Evolutionary conservation across 2,888 invertebrate genomes (phyloP), one percentile per base, ranked within the genome.

Genomic region (Digitonthophagus gazella): DNA sequence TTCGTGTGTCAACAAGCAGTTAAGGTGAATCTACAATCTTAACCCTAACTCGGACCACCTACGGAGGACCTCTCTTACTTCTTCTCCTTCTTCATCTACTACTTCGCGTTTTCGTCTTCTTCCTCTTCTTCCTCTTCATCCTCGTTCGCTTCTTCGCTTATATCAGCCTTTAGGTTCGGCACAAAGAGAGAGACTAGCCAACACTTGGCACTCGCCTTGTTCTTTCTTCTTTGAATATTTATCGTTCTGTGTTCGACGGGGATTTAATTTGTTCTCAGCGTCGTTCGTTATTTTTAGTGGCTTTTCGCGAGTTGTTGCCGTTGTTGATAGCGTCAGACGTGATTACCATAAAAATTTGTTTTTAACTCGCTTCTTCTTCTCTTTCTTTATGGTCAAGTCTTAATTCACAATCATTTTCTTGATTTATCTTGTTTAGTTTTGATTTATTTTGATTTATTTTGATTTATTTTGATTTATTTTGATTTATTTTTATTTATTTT

Each of bases 151-250:
- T 11, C 11, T 44, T 44, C 28, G 28, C 8, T 44, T 44, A 8
- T 22, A 3, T 22, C 22, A 22, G 16, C 66, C 69, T 67, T 72
- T 69, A 68, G 65, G 67, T 73, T 71, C 69, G 64, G n/a, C n/a
- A n/a, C n/a, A n/a, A n/a, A n/a, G n/a, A n/a, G n/a, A n/a, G n/a
- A n/a, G n/a, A n/a, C n/a, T n/a, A n/a, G n/a, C n/a, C n/a, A n/a
- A n/a, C n/a, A n/a, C n/a, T n/a, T n/a, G n/a, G n/a, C n/a, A n/a
- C n/a, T n/a, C n/a, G n/a, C n/a, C n/a, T n/a, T n/a, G n/a, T n/a
- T n/a, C n/a, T n/a, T n/a, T n/a, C n/a, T n/a, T n/a, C n/a, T 66
- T 67, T 67, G 66, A 65, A 61, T 61, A 67, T 66, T 67, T 69
- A 69, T 58, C 22, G 22, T 28, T 22, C 64, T 67, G 57, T 61